Evolutionary conservation across 2,113 vertebrate genomes (phyloP), one percentile per base, ranked within the genome.

Genomic region (Dissostichus mawsoni): DNA sequence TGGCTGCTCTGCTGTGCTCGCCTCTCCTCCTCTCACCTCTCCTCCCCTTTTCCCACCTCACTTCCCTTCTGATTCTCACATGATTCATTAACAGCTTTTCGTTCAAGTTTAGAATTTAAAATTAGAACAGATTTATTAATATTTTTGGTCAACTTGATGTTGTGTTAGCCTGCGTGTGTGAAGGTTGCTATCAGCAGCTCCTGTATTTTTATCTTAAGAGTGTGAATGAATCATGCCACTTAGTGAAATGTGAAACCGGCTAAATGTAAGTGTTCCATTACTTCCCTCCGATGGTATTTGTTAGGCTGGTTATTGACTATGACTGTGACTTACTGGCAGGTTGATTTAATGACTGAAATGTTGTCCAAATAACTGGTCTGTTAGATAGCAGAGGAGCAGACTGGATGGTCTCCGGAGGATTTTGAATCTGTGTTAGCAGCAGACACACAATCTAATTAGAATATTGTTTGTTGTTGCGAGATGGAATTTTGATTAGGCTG

Each of bases 31-130:
- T 87, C 66, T 79, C 83, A 83, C 83, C 74, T 85, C 77, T 87
- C 67, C 74, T 78, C 45, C 8, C 13, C 29, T 29, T 80, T 4
- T 56, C 50, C 59, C 66, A 74, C 69, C 66, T 80, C 51, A 44
- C 29, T 61, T 74, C 57, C 23, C 78, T 71, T 33, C 51, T 69
- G 65, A 68, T 76, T 70, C 74, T 87, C 87, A 80, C 79, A 74
- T 64, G 65, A 89, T 87, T 86, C 76, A 83, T 93, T 91, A 85
- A 69, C 81, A 83, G 76, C 74, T 73, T 78, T 84, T 53, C 23
- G 16, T 53, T 18, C 7, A 41, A 8, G 36, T 41, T 41, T 41
- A 41, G 33, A 36, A 36, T 36, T 36, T 36, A 23, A 3, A 29
- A 29, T 41, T 41, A 59, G 18, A 71, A 41, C 63, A 65, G 70